Evolutionary conservation across 2,888 invertebrate species (phyloP).

Genomic region (Rotaria magnacalcarata): DNA sequence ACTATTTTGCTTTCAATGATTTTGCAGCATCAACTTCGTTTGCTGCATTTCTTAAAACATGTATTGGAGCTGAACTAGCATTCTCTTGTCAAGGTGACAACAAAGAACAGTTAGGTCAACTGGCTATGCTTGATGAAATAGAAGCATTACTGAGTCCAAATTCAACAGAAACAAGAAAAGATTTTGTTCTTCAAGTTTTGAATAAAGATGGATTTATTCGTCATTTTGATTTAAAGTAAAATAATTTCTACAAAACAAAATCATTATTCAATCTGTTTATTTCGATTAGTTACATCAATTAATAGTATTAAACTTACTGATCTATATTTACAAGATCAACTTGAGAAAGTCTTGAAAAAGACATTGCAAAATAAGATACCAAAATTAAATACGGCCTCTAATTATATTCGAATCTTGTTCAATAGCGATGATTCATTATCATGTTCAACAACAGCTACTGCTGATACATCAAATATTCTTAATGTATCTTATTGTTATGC

Average conservation of each 20-base stretch:
- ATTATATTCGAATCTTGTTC: neutral
- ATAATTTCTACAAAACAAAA: no score
- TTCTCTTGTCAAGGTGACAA: neutral
- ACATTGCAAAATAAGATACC: neutral
- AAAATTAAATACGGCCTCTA: neutral
- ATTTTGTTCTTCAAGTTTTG: neutral
- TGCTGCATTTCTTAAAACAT: neutral
- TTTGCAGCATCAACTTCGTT: neutral
- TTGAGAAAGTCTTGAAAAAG: neutral
- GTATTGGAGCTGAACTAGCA: neutral
- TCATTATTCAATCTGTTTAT: no score
- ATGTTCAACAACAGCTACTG: neutral
- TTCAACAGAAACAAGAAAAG: neutral
- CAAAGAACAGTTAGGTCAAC: neutral
- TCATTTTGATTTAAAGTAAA: neutral
- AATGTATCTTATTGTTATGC: slow-evolving; percentile 4
- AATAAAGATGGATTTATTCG: neutral
- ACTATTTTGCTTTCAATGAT: neutral
- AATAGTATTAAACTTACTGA: neutral
- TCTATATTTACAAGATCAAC: slow-evolving; percentile 11
- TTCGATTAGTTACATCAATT: neutral
- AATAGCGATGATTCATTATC: neutral
- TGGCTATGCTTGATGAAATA: neutral
- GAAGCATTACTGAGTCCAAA: neutral
- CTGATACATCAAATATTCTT: neutral